Conservation (phyloP, 1,140 invertebrate species). For the Sarcophaga bullata region DNA sequence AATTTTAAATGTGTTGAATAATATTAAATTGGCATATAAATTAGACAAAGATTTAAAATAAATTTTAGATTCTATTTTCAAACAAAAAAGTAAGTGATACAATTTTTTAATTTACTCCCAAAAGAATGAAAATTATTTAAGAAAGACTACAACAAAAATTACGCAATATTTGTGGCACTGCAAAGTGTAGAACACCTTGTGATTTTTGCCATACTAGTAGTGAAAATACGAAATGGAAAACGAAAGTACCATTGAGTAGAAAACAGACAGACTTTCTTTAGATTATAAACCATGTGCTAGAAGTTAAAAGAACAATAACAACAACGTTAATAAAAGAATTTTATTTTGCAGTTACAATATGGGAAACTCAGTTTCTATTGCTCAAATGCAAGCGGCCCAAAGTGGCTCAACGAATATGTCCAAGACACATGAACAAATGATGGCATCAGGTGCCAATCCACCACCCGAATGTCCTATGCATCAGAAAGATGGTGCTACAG, state of each 20-base stretch:
- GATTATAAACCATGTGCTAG: constrained; percentile 4
- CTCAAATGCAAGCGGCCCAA: constrained; percentile 55
- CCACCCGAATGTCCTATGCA: constrained; percentile 83
- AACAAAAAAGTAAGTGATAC: not conserved
- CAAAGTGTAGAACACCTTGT: not conserved
- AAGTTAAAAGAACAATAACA: not conserved
- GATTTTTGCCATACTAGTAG: not conserved
- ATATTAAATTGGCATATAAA: not conserved
- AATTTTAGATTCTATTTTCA: not conserved
- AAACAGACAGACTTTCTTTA: no score
- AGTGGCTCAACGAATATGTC: constrained; percentile 45
- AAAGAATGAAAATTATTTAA: not conserved
- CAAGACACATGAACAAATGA: constrained; percentile 50
- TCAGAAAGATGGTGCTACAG: constrained; percentile 63
- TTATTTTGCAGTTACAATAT: constrained; percentile 42
- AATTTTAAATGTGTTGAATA: constrained; percentile 1
- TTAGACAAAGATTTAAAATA: not conserved
- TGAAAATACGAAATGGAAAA: not conserved
- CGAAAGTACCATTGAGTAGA: no score
- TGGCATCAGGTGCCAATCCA: constrained; percentile 45
- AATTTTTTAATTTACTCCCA: not conserved
- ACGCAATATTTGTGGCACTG: not conserved
- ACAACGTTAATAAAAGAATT: not conserved
- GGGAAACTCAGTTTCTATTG: constrained; percentile 55
- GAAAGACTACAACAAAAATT: constrained; percentile 16